Evolutionary conservation across 1,140 invertebrate genomes (phyloP).

Genomic region (Cotesia vestalis): DNA sequence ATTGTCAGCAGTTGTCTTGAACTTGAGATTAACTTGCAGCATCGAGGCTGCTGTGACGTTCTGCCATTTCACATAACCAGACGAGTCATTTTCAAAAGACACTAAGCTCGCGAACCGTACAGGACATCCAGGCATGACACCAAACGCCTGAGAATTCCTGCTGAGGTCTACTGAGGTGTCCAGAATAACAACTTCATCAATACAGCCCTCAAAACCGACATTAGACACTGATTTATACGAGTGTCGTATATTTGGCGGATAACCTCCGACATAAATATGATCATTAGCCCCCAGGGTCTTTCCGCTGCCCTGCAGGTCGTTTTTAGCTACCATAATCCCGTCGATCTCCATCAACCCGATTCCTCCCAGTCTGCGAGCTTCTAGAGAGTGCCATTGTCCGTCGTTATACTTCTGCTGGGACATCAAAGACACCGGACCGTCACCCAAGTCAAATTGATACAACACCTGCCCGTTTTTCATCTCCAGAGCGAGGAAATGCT

Average conservation of each 20-base stretch:
- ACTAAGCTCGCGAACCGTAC: constrained; percentile 73
- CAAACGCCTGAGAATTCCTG: constrained; percentile 79
- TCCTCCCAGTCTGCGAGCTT: constrained; percentile 73
- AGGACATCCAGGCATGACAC: constrained; percentile 86
- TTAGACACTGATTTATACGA: constrained; percentile 73
- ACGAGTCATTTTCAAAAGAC: constrained; percentile 67
- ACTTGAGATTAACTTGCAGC: constrained; percentile 86
- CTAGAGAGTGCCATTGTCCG: constrained; percentile 83
- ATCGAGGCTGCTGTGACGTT: constrained; percentile 69
- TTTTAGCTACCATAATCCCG: constrained; percentile 60
- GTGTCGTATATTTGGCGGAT: constrained; percentile 71
- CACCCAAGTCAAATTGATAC: constrained; percentile 77
- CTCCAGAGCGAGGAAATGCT: constrained; percentile 86
- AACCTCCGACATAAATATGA: constrained; percentile 90
- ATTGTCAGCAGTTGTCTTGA: constrained; percentile 81
- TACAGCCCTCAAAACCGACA: constrained; percentile 91
- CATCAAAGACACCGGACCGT: constrained; percentile 68
- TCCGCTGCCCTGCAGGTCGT: constrained; percentile 52
- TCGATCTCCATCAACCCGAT: constrained; percentile 78
- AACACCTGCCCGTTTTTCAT: constrained; percentile 79
- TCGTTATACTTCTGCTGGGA: constrained; percentile 78
- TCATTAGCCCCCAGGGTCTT: constrained; percentile 69
- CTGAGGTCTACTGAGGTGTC: constrained; percentile 80
- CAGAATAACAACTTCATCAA: constrained; percentile 83
- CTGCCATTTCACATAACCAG: constrained; percentile 74